Percentiles rank a stretch among this genome's conserved stretches.
Conservation (phyloP, 2,797 vertebrate genomes). For the Danio tinwini region DNA sequence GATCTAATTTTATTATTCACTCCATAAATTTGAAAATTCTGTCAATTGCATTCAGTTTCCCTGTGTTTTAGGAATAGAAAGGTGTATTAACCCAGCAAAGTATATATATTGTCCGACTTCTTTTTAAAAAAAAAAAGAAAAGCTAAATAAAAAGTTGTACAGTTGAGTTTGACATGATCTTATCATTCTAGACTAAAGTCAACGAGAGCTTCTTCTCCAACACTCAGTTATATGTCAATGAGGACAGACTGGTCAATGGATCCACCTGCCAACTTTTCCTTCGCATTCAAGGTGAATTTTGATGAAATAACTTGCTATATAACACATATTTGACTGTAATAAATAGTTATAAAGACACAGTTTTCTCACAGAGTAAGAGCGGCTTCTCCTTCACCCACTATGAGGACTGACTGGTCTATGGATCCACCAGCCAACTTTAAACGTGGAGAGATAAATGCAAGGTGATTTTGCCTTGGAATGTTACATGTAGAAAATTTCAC, state of each 20-base stretch:
- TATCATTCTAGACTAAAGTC: background rate
- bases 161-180: background rate
- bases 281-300: background rate
- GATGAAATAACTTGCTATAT: background rate
- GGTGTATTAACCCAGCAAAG: no score
- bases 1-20: no score
- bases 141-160: no score
- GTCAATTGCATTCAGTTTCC: no score
- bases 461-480: no score
- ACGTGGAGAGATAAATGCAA: background rate
- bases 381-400: background rate
- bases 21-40: no score
- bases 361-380: constrained; percentile 6
- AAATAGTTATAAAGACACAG: background rate
- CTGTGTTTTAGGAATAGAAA: no score
- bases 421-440: constrained; percentile 10
- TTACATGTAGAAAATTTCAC: no score
- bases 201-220: constrained; percentile 11
- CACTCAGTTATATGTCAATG: background rate
- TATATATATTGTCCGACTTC: no score
- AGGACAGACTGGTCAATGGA: constrained; percentile 9
- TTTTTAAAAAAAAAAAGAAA: no score
- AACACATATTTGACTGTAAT: background rate
- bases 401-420: background rate
- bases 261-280: background rate